A percentile compares a stretch with the other conserved stretches of the same genome.
phyloP scores from a whole-genome alignment of 2,888 invertebrate species.

The Agrilus mali region DNA sequence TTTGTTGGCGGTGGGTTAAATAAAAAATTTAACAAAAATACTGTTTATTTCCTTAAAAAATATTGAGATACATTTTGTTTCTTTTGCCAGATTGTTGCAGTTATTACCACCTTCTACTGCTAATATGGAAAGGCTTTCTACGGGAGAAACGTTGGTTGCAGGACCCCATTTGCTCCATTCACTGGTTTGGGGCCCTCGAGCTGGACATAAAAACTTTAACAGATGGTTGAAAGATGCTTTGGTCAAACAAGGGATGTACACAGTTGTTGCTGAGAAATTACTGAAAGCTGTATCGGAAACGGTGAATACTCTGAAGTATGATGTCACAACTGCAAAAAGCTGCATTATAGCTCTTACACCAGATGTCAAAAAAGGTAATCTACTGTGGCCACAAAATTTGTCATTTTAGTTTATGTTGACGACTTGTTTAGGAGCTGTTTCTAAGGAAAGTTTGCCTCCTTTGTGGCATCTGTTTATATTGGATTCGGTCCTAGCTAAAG shows the following conservation, averaged over 20 bases:
- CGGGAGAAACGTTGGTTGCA: conserved; percentile 52
- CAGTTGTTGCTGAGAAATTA: conserved; percentile 61
- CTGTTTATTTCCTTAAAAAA: neutral
- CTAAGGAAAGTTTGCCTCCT: conserved; percentile 46
- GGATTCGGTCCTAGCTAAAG: conserved; percentile 63
- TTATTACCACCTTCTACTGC: conserved; percentile 82
- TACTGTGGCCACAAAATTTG: neutral
- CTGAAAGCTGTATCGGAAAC: conserved; percentile 59
- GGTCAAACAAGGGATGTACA: conserved; percentile 83
- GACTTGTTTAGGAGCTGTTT: conserved; percentile 20
- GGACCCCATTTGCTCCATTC: conserved; percentile 67
- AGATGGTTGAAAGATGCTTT: conserved; percentile 87
- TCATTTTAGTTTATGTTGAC: neutral
- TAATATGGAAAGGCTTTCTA: conserved; percentile 68
- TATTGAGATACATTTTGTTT: conserved; percentile 5
- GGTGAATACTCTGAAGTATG: conserved; percentile 50
- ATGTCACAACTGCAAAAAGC: conserved; percentile 47
- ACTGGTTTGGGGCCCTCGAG: conserved; percentile 79
- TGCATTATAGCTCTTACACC: conserved; percentile 43
- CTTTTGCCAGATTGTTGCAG: conserved; percentile 52
- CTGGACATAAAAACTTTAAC: conserved; percentile 70
- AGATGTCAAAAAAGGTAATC: conserved; percentile 31
- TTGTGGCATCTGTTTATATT: conserved; percentile 62
- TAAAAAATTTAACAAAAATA: neutral
- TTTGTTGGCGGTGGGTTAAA: conserved; percentile 57